phyloP scores from a whole-genome alignment of 2,888 invertebrate species.

The Chromoteleia sp. region DNA sequence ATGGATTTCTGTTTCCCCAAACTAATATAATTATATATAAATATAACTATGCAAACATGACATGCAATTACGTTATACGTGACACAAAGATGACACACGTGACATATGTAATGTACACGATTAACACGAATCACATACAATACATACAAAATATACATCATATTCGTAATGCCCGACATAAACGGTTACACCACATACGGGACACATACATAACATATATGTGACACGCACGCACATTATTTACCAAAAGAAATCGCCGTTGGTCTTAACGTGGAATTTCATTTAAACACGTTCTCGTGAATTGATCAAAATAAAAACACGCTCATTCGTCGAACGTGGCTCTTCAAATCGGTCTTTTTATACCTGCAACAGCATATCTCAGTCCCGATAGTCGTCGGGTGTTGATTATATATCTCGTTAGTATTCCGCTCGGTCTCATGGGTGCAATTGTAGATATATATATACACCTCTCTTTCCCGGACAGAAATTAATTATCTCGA shows the following conservation, averaged over 20 bases:
- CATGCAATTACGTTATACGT: too few relatives aligned
- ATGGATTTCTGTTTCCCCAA: too few relatives aligned
- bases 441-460: conserved; percentile 27
- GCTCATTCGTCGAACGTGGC: conserved; percentile 28
- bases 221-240: background rate
- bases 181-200: too few relatives aligned
- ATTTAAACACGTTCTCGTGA: conserved; percentile 38
- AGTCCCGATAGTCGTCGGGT: conserved; percentile 36
- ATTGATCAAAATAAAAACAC: conserved; percentile 38
- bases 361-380: conserved; percentile 26
- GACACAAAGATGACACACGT: too few relatives aligned
- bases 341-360: conserved; percentile 34
- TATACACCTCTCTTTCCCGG: background rate
- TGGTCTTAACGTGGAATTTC: conserved; percentile 26
- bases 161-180: too few relatives aligned
- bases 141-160: too few relatives aligned
- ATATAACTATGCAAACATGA: too few relatives aligned
- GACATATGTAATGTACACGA: too few relatives aligned
- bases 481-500: conserved; percentile 51
- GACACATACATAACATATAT: background rate
- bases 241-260: conserved; percentile 5
- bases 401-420: conserved; percentile 58
- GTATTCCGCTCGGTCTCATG: conserved; percentile 43
- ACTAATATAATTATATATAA: too few relatives aligned
- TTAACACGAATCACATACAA: too few relatives aligned